Base-by-base conservation (phyloP, 2,888 invertebrate species). In the Tryphoninae sp. region DNA sequence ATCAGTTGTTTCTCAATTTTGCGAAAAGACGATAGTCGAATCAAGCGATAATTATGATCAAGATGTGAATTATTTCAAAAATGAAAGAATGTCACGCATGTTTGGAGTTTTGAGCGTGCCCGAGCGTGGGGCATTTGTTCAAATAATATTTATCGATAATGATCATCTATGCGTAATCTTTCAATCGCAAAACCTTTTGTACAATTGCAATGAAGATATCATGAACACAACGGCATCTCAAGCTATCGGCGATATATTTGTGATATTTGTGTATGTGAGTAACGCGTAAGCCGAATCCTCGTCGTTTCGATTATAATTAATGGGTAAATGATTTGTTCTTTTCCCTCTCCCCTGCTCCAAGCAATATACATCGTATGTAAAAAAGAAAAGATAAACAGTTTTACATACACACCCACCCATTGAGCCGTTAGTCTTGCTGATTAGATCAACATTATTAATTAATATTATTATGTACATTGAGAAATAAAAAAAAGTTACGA, bases 351-450 rank as follows among this genome's bases (percentile, higher is more conserved):
- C 23, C 2, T 2, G 13, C 26, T 23, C 55, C 49, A 61, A 71
- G 9, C 69, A 64, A 74, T 45, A 62, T 62, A 51, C 64, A 49
- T 75, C 74, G 22, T 75, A 33, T 55, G 69, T 75, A 55, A 33
- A 58, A 80, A 45, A 16, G 22, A 51, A 65, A 80, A 19, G 26
- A 68, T 67, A 68, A 42, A 61, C 65, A 64, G 51, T 80, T 75
- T 71, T 65, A 59, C 58, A 61, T 59, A 19, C 75, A 16, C 26
- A 23, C 33, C 62, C 67, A 49, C 59, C 51, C 58, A 19, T 65
- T 45, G 59, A 80, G 75, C 80, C 80, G 72, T 82, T 82, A 64
- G 72, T 82, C 82, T 82, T 82, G 82, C 82, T 82, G 26, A 82
- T 77, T 82, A 82, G 82, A 58, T 76, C 42, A 82, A 71, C 67